Conservation (phyloP, 2,888 invertebrate genomes). For the Blera fallax region DNA sequence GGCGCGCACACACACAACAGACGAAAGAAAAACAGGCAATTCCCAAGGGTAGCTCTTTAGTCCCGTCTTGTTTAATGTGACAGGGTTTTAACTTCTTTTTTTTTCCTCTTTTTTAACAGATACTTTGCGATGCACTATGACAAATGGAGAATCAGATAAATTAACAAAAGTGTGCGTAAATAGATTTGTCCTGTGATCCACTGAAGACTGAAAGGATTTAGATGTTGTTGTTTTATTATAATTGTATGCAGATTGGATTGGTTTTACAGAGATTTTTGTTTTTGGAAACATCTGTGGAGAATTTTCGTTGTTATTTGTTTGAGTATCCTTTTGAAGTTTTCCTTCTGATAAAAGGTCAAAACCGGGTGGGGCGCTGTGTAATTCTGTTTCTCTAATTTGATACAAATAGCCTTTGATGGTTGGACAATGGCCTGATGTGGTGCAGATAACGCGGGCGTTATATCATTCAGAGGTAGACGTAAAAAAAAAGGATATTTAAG, state of each 20-base stretch:
- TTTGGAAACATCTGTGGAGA: slow-evolving; percentile 25
- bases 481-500: no score
- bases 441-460: no score
- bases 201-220: not conserved
- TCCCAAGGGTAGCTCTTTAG: slow-evolving; percentile 31
- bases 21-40: not conserved
- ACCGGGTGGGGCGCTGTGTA: no score
- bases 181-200: slow-evolving; percentile 21
- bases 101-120: not conserved
- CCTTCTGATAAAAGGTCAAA: not conserved
- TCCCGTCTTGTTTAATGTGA: slow-evolving; percentile 12
- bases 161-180: slow-evolving; percentile 60
- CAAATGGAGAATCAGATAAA: slow-evolving; percentile 24
- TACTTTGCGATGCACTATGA: not conserved
- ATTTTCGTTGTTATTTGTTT: not conserved
- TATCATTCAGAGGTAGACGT: no score
- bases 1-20: not conserved
- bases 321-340: slow-evolving; percentile 14
- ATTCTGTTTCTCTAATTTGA: no score
- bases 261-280: slow-evolving; percentile 1
- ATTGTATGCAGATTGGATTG: slow-evolving; percentile 42
- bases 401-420: no score
- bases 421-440: no score
- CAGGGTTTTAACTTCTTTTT: not conserved
- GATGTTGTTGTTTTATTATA: slow-evolving; percentile 6